A percentile compares a stretch with the other conserved stretches of the same genome.
Evolutionary conservation across 2,888 invertebrate species (phyloP).

Genomic region (Drosophila paranaensis): DNA sequence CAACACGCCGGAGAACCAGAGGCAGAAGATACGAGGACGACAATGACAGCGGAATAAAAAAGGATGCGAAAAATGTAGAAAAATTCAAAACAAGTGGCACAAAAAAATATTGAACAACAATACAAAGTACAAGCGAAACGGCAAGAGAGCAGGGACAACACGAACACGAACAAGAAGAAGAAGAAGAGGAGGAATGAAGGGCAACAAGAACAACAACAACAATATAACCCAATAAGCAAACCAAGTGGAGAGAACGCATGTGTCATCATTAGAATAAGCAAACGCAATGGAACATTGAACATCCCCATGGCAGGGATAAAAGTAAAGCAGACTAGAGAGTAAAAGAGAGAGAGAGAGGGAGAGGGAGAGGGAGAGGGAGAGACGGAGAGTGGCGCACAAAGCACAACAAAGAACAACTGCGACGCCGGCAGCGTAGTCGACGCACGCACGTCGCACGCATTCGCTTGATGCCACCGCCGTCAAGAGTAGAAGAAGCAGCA

Average conservation of each 20-base stretch:
- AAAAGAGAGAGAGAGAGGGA: not conserved
- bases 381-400: constrained; percentile 18
- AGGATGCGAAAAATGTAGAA: constrained; percentile 66
- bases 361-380: constrained; percentile 7
- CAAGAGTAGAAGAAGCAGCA: not conserved
- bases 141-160: constrained; percentile 26
- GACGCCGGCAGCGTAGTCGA: constrained; percentile 42
- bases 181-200: not conserved
- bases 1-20: constrained; percentile 30
- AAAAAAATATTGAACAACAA: constrained; percentile 76
- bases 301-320: constrained; percentile 63
- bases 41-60: constrained; percentile 47
- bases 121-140: constrained; percentile 21
- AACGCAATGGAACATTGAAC: constrained; percentile 53
- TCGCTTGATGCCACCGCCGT: constrained; percentile 15
- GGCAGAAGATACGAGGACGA: constrained; percentile 25
- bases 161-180: constrained; percentile 1
- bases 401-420: constrained; percentile 50
- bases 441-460: constrained; percentile 64
- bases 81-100: constrained; percentile 76
- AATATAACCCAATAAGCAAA: constrained; percentile 62
- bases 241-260: constrained; percentile 63
- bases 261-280: constrained; percentile 77
- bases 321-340: constrained; percentile 40
- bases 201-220: constrained; percentile 31